Evolutionary conservation across 2,888 invertebrate genomes (phyloP), one percentile per base, ranked within the genome.

Genomic region (Cybosia mesomella): DNA sequence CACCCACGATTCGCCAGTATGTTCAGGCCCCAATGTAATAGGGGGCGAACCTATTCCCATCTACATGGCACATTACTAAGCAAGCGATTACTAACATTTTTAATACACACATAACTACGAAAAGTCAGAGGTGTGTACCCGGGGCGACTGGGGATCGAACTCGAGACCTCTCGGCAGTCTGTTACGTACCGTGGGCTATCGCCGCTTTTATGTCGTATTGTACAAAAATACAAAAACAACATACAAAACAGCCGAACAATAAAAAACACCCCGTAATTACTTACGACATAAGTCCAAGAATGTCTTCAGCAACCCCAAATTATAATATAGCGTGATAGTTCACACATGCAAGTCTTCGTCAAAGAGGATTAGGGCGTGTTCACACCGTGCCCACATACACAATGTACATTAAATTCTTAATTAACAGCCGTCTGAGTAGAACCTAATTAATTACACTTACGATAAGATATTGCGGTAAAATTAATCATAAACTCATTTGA

Each of bases 341-440:
- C 22, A 15, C 28, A 22, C 36, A 55, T 7, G 55, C 21, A 18
- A 34, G 4, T 22, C n/a, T 54, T 60, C 57, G n/a, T 60, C 15
- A 55, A 68, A 69, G 24, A 57, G 22, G 64, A 71, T 65, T 78
- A 65, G 22, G 34, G 49, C 28, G 28, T 57, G 62, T 34, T 49
- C 34, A 13, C 28, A 58, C 11, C 13, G n/a, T 49, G 28, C 21
- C 21, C 13, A 53, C 62, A 22, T 32, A 21, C 10, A 53, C 28
- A 62, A 62, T 53, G 53, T 53, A 15, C 22, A 32, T 53, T 62
- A 34, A 55, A 39, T 55, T 76, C 71, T 74, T 72, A 72, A 79
- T 77, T 76, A 79, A 76, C 68, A 32, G 67, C 59, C 24, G 67
- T 67, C 69, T 70, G 70, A 76, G 69, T 65, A 66, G 59, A 59